These are phyloP conservation scores for Rattus rattus DNA, from an alignment of 2,113 vertebrate genomes.

Conservation along the genomic window DNA sequence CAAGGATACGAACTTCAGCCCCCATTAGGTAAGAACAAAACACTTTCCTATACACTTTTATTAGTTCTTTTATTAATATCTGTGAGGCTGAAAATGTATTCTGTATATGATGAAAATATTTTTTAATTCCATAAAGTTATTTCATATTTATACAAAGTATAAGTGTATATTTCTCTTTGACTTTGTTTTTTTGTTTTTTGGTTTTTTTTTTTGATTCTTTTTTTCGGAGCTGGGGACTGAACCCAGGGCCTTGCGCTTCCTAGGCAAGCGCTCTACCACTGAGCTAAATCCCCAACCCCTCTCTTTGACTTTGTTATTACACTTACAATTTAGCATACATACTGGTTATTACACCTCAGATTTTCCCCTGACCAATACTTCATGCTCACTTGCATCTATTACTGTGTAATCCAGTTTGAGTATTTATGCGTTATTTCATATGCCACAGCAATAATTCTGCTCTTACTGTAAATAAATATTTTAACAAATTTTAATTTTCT, in stretches of 20 bases:
- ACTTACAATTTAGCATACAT: conserved; percentile 43
- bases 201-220: no score
- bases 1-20: conserved; percentile 91
- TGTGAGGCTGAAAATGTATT: conserved; percentile 10
- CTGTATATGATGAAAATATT: conserved; percentile 15
- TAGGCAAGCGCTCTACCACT: no score
- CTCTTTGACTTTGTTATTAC: conserved; percentile 8
- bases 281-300: no score
- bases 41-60: conserved; percentile 13
- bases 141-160: background rate
- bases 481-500: background rate
- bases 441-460: background rate
- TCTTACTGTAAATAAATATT: background rate
- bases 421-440: background rate
- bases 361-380: background rate
- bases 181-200: no score
- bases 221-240: no score
- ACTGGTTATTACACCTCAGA: background rate
- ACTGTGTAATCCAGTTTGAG: background rate
- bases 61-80: conserved; percentile 21
- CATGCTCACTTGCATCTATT: background rate
- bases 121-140: conserved; percentile 31
- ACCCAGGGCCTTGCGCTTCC: no score
- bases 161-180: background rate
- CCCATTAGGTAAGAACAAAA: conserved; percentile 88